Percentiles rank a stretch among this genome's conserved stretches.
Conservation (phyloP, 2,888 invertebrate genomes). For the Temnothorax rugatulus region DNA sequence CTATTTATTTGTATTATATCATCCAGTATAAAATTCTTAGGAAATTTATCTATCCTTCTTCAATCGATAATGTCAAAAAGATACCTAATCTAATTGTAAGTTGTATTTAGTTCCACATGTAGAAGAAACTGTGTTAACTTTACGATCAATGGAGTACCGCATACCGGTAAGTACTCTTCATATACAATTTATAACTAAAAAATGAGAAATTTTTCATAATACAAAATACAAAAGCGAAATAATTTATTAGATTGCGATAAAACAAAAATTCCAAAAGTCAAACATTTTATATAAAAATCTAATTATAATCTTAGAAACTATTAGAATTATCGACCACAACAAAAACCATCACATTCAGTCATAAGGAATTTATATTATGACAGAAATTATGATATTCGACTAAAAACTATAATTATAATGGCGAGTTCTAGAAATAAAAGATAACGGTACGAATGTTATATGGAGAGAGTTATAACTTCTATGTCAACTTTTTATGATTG, state of each 20-base stretch:
- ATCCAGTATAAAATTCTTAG: not conserved
- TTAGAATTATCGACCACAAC: not conserved
- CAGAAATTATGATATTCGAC: not conserved
- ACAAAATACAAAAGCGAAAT: not conserved
- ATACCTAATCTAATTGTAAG: not conserved
- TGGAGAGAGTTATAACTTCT: not conserved
- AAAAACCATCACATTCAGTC: not conserved
- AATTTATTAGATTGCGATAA: not conserved
- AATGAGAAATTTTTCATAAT: not conserved
- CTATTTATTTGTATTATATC: not conserved
- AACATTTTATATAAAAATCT: slow-evolving; percentile 2
- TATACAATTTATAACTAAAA: not conserved
- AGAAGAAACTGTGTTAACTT: slow-evolving; percentile 61
- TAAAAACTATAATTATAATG: not conserved
- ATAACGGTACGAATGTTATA: not conserved
- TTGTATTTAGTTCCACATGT: slow-evolving; percentile 56
- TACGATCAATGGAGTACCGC: slow-evolving; percentile 71
- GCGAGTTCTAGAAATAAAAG: not conserved
- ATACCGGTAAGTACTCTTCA: slow-evolving; percentile 65
- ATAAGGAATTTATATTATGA: not conserved
- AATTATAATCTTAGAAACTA: not conserved
- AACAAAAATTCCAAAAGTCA: not conserved
- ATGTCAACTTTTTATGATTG: not conserved
- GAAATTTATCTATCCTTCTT: not conserved
- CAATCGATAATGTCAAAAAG: not conserved